Conservation (phyloP, 2,113 vertebrate species). For the Spilogale gracilis region DNA sequence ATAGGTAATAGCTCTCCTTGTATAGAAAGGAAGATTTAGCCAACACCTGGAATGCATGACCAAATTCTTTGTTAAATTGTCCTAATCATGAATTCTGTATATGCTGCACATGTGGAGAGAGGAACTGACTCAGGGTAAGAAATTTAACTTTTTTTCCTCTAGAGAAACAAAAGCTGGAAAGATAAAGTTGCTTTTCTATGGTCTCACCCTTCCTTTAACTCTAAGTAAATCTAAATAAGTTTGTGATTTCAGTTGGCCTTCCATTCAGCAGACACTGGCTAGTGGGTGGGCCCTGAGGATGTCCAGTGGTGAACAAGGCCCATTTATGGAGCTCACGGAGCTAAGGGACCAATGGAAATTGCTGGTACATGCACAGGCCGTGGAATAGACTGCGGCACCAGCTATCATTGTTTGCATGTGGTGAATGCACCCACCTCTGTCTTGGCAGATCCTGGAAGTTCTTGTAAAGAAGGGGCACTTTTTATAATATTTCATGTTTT, state of each 20-base stretch:
- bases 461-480: background rate
- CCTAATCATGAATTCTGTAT: background rate
- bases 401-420: background rate
- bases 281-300: background rate
- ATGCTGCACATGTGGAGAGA: background rate
- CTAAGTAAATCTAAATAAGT: background rate
- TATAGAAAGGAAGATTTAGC: background rate
- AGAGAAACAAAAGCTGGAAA: background rate
- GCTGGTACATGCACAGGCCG: background rate
- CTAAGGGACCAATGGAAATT: background rate
- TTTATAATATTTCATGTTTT: background rate
- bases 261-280: background rate
- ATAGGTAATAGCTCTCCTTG: background rate
- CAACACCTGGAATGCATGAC: background rate
- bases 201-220: background rate
- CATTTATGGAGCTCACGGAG: background rate
- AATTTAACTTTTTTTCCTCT: background rate
- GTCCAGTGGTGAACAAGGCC: background rate
- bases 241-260: background rate
- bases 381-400: background rate
- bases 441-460: background rate
- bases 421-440: background rate
- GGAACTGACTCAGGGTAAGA: background rate
- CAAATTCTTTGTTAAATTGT: slow-evolving; percentile 36
- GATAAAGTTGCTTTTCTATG: background rate